phyloP scores from a whole-genome alignment of 2,113 vertebrate genomes.

The Clinocottus analis region DNA sequence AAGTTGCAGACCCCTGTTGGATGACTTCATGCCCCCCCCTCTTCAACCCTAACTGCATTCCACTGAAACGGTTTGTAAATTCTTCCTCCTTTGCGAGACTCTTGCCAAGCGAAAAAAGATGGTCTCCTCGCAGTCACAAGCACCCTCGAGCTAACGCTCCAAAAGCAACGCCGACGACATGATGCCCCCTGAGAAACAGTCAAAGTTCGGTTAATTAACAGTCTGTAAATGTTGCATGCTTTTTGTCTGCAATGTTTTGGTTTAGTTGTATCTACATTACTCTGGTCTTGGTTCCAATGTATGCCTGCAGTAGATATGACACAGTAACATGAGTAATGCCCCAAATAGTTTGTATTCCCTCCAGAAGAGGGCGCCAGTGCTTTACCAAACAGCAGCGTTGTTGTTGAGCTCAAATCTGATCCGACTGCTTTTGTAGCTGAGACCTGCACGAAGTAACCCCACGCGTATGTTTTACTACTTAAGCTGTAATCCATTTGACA shows the following conservation, averaged over 20 bases:
- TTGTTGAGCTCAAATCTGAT: not conserved
- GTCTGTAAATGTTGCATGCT: not conserved
- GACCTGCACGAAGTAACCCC: not conserved
- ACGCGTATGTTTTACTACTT: not conserved
- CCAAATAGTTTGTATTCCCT: not conserved
- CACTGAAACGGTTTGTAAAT: not conserved
- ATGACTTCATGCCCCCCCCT: not conserved
- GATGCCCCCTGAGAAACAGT: not conserved
- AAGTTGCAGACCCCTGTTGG: too few relatives aligned
- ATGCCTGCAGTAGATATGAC: not conserved
- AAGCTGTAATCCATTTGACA: not conserved
- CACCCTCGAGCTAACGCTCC: not conserved
- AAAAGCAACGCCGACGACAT: not conserved
- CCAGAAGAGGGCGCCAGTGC: conserved; percentile 61
- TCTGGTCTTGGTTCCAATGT: not conserved
- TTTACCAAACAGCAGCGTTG: not conserved
- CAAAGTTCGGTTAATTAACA: too few relatives aligned
- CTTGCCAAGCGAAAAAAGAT: not conserved
- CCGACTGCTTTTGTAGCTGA: not conserved
- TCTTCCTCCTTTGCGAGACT: accelerated
- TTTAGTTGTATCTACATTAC: not conserved
- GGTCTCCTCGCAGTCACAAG: not conserved
- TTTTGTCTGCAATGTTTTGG: not conserved
- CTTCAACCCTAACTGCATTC: not conserved
- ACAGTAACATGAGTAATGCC: not conserved